These are phyloP conservation scores for Drosophila vallismaia DNA, from an alignment of 2,888 invertebrate genomes.

Conservation along the genomic window DNA sequence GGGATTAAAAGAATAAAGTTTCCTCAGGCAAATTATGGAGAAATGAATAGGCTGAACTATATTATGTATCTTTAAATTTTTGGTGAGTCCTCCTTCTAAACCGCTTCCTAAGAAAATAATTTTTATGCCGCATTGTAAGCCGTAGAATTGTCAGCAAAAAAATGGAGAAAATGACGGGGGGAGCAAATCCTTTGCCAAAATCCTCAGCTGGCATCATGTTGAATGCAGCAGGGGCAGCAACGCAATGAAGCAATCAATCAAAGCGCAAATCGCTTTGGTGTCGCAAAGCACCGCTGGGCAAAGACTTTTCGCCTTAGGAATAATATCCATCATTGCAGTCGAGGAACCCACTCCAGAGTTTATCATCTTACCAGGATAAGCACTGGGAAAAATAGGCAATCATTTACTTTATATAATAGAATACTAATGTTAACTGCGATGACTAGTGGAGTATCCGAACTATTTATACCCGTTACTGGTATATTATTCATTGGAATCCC, in stretches of 20 bases:
- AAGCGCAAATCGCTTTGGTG: slow-evolving; percentile 76
- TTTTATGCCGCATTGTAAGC: slow-evolving; percentile 56
- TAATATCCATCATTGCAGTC: slow-evolving; percentile 78
- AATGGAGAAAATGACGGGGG: slow-evolving; percentile 3
- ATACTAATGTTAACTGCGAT: too few relatives aligned
- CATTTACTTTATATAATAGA: too few relatives aligned
- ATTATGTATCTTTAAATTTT: not conserved
- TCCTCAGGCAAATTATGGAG: too few relatives aligned
- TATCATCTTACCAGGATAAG: not conserved
- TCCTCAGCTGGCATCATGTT: slow-evolving; percentile 63
- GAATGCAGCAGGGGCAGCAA: slow-evolving; percentile 44
- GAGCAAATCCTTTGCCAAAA: slow-evolving; percentile 62
- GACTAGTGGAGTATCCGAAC: not conserved
- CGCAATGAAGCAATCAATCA: slow-evolving; percentile 79
- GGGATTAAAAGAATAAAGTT: not conserved
- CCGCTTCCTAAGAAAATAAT: slow-evolving; percentile 3
- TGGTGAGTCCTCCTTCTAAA: too few relatives aligned
- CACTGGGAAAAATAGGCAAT: slow-evolving; percentile 2
- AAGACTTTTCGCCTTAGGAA: slow-evolving; percentile 80
- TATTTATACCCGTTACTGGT: not conserved
- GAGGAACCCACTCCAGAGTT: slow-evolving; percentile 24
- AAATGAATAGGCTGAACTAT: too few relatives aligned
- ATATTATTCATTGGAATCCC: not conserved
- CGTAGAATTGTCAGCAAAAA: slow-evolving; percentile 16
- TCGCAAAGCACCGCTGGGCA: slow-evolving; percentile 80